Evolutionary conservation across 2,113 vertebrate genomes (phyloP), one percentile per base, ranked within the genome.

Genomic region (Scortum barcoo): DNA sequence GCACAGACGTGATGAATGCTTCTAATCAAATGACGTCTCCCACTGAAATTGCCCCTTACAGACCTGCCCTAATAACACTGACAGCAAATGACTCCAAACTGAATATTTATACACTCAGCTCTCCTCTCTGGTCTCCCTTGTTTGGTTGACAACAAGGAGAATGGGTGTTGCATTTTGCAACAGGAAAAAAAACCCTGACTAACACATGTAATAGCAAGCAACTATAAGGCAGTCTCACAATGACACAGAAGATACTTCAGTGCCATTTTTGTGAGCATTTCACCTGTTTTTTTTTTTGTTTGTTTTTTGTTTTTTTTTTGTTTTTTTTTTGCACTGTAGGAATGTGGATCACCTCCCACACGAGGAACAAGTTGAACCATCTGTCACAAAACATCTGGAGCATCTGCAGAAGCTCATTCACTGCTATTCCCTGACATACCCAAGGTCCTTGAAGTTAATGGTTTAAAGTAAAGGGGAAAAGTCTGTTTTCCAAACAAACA

Each of bases 21-120:
- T 88, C 84, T 92, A 93, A 95, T 94, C 90, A 94, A 93, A 89
- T 85, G 84, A 93, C 83, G 62, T 79, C 84, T 79, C 84, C 69
- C 73, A 56, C 75, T 75, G 78, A 85, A 91, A 88, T 28, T 22
- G 82, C 85, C 86, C 85, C 83, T 78, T 87, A 83, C 78, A 88
- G 86, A 86, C 86, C 80, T 72, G 63, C 74, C 77, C 82, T 91
- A 93, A 91, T 91, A 91, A 91, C 75, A 57, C 63, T 46, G 72
- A 86, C 81, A 86, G 76, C 71, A 90, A 93, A 93, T 86, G 90
- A 85, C 88, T 81, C 70, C 70, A 81, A 78, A 92, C 88, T 62
- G 80, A 86, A 81, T 70, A 80, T 93, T 89, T 88, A 91, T 89
- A 76, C 50, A 88, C 81, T 85, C 73, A 19, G 30, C 70, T 58